phyloP scores from a whole-genome alignment of 2,888 invertebrate genomes.

The Laothoe populi region DNA sequence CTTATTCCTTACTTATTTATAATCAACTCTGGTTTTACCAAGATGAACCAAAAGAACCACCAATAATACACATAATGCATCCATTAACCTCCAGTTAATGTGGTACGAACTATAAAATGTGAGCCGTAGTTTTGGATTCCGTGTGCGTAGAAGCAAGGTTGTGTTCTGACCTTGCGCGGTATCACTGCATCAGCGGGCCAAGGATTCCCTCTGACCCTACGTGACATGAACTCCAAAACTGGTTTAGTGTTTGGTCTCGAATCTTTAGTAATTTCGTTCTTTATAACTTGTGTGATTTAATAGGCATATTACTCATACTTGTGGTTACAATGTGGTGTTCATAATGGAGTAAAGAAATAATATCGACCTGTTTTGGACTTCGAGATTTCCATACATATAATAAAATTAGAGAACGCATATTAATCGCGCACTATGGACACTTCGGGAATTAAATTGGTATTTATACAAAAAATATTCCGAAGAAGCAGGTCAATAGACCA shows the following conservation, averaged over 20 bases:
- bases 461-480: no score
- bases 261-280: neutral
- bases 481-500: no score
- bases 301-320: neutral
- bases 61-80: neutral
- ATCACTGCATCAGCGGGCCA: slow-evolving; percentile 67
- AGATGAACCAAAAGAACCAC: neutral
- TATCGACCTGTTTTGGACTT: neutral
- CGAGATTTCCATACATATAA: no score
- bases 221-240: slow-evolving; percentile 48
- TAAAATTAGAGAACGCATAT: no score
- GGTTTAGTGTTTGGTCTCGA: slow-evolving; percentile 4
- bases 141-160: slow-evolving; percentile 70
- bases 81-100: slow-evolving; percentile 29
- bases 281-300: neutral
- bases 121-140: slow-evolving; percentile 74
- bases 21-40: neutral
- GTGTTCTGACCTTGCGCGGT: slow-evolving; percentile 65
- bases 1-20: no score
- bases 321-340: neutral
- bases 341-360: neutral
- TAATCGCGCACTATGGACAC: no score
- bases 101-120: slow-evolving; percentile 36
- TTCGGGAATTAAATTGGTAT: no score
- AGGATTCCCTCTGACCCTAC: slow-evolving; percentile 61